Evolutionary conservation across 2,888 invertebrate genomes (phyloP).

Genomic region (Sthenelais limicola): DNA sequence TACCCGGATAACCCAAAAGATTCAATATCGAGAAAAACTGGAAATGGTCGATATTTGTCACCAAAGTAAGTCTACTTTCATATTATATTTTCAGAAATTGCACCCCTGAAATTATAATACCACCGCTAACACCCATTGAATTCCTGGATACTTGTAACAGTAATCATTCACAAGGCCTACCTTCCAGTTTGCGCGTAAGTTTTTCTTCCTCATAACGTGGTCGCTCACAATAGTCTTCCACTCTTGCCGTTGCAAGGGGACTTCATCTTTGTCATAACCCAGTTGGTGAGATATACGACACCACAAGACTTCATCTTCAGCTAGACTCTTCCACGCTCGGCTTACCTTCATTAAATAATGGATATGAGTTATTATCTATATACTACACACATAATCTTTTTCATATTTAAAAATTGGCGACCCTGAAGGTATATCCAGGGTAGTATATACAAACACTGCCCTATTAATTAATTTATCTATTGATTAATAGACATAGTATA

Average conservation of each 20-base stretch:
- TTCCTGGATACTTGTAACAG: no score
- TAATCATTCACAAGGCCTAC: conserved; percentile 51
- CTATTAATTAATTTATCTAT: no score
- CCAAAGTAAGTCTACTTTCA: no score
- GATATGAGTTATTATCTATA: not conserved
- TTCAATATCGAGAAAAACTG: no score
- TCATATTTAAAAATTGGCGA: no score
- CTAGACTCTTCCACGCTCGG: conserved; percentile 65
- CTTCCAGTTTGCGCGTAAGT: conserved; percentile 65
- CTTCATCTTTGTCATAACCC: conserved; percentile 57
- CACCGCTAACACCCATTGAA: no score
- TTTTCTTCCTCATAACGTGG: conserved; percentile 55
- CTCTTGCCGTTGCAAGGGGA: conserved; percentile 54
- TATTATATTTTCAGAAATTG: no score
- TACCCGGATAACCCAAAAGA: no score
- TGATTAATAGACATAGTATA: no score
- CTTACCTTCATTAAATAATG: conserved; percentile 60
- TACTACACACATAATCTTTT: no score
- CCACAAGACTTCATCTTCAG: conserved; percentile 70
- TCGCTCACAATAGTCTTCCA: conserved; percentile 65
- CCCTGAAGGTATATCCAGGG: not conserved
- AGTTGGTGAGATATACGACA: conserved; percentile 58
- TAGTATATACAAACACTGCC: not conserved
- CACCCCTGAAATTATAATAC: no score
- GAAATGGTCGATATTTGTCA: no score